Base-by-base conservation (phyloP, 2,113 vertebrate species). In the Centropus unirufus region DNA sequence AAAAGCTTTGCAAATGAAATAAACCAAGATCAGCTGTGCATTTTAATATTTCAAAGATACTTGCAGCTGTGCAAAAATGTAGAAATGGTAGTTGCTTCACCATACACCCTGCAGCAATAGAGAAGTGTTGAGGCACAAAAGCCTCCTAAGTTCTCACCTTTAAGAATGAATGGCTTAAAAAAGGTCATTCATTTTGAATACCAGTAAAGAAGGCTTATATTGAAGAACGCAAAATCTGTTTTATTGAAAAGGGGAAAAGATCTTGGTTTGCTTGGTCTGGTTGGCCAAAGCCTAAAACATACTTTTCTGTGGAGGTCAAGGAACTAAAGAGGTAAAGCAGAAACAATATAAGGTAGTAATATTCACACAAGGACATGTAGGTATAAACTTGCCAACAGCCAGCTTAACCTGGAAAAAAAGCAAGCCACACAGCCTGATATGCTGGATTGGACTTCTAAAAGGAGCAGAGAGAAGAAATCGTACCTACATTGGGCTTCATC, bases 91-190 rank as follows among this genome's bases (percentile, higher is more conserved):
- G 39, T 12, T 66, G 11, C 16, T 61, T 23, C 16, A 26, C 54
- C 26, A 52, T 72, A 34, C 4, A 42, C 20, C 19, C 55, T 87
- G n/a, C 21, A 89, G n/a, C 66, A 40, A 20, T 26, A 59, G 10
- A 62, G 15, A 72, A 74, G 30, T 58, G 9, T 46, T 0, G 0
- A 74, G 15, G 24, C 59, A 27, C 1, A 4, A 77, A 17, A 6
- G 15, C 39, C 12, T 66, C 22, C 12, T 46, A 47, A 55, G 32
- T 46, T 92, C 61, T 94, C 26, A 27, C 12, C 5, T 84, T 40
- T 70, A 89, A 51, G 52, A 89, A 83, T 26, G 8, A 13, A n/a
- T 61, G 14, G 17, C 6, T 72, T 90, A 52, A 87, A 34, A 62
- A 61, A 72, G 5, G 6, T 46, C 79, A 18, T 73, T 79, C 4